Evolutionary conservation across 2,888 invertebrate species (phyloP).

Genomic region (Conops quadrifasciatus): DNA sequence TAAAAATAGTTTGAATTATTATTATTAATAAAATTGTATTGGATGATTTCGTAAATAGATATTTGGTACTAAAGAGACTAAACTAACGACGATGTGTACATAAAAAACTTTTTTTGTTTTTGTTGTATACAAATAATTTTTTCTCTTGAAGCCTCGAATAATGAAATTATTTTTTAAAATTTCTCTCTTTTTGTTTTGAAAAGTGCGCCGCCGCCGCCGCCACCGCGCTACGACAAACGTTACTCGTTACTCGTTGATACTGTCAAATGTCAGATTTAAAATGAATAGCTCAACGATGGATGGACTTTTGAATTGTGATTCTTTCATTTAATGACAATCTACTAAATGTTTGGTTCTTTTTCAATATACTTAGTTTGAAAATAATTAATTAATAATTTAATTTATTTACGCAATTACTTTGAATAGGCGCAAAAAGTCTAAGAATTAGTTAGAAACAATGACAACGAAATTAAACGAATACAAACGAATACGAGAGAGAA

Average conservation of each 20-base stretch:
- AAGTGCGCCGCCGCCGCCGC: conserved; percentile 31
- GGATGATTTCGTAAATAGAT: not conserved
- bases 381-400: not conserved
- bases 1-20: conserved; percentile 26
- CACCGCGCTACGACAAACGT: conserved; percentile 4
- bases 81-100: conserved; percentile 59
- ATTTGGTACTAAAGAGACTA: conserved; percentile 45
- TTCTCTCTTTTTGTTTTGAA: conserved; percentile 18
- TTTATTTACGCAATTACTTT: conserved; percentile 11
- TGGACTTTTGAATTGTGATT: not conserved
- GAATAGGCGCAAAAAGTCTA: conserved; percentile 18
- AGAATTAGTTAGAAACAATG: not conserved
- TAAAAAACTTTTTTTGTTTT: conserved; percentile 54
- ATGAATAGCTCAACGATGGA: too few relatives aligned
- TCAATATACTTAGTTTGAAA: not conserved
- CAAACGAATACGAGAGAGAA: conserved; percentile 9
- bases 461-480: conserved; percentile 8
- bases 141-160: not conserved
- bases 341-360: not conserved
- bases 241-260: not conserved
- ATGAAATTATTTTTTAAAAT: conserved; percentile 18
- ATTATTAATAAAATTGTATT: conserved; percentile 24
- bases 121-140: not conserved
- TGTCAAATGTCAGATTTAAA: not conserved
- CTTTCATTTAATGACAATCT: too few relatives aligned